Percentiles rank a stretch among this genome's conserved stretches.
Conservation (phyloP, 2,797 vertebrate species). For the Tiaroga cobitis region DNA sequence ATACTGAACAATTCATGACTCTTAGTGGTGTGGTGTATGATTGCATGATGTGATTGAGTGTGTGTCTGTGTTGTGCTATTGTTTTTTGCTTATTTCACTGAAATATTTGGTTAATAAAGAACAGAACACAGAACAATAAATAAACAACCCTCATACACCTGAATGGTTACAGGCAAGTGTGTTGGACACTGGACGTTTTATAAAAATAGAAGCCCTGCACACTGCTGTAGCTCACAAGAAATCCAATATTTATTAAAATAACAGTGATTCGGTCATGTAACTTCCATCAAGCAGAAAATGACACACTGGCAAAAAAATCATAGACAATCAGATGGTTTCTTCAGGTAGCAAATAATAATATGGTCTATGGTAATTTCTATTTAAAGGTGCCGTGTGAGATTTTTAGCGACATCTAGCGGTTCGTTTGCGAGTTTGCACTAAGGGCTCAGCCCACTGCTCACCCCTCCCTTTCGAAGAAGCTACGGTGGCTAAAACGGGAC, state of each 20-base stretch:
- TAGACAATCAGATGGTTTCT: neutral
- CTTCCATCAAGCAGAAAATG: neutral
- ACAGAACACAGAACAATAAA: neutral
- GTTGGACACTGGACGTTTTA: neutral
- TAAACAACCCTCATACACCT: neutral
- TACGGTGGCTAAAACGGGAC: no score
- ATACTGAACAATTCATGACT: neutral
- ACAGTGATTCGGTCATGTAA: slow-evolving; percentile 1
- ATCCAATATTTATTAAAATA: slow-evolving; percentile 15
- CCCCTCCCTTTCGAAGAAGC: no score
- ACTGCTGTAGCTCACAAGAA: neutral
- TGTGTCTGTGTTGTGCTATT: neutral
- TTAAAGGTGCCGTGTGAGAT: no score
- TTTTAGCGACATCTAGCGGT: no score
- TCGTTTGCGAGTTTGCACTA: no score
- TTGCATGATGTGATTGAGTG: slow-evolving; percentile 9
- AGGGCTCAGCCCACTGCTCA: no score
- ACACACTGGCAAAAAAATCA: neutral
- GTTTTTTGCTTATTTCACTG: neutral
- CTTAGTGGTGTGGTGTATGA: neutral
- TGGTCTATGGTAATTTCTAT: neutral
- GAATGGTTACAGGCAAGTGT: slow-evolving; percentile 1
- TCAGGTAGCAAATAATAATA: neutral
- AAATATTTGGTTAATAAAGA: neutral
- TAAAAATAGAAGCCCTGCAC: neutral